These are phyloP conservation scores for Didymodactylos carnosus DNA, from an alignment of 2,888 invertebrate genomes.

Conservation along the genomic window DNA sequence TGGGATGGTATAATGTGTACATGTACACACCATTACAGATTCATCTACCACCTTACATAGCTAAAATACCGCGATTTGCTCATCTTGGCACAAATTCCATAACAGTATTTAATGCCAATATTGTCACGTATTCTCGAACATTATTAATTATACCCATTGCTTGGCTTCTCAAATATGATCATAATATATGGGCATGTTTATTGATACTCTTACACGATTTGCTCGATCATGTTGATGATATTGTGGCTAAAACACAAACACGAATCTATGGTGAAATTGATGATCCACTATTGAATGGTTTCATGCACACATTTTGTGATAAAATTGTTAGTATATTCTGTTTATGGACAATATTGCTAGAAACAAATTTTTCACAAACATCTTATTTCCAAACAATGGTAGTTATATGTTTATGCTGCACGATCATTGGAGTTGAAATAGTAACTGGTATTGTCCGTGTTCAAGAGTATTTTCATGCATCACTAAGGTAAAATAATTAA, in stretches of 20 bases:
- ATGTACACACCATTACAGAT: conserved; percentile 23
- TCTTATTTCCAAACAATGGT: conserved; percentile 17
- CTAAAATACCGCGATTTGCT: conserved; percentile 20
- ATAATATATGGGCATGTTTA: conserved; percentile 19
- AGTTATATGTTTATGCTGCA: conserved; percentile 18
- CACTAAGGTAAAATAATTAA: not conserved
- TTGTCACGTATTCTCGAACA: conserved; percentile 23
- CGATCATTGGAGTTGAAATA: conserved; percentile 23
- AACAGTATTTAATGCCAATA: conserved; percentile 25
- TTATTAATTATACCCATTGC: conserved; percentile 23
- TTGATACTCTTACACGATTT: conserved; percentile 23
- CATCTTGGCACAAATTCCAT: conserved; percentile 16
- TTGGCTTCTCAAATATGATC: conserved; percentile 21
- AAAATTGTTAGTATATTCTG: conserved; percentile 25
- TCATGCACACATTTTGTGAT: conserved; percentile 28
- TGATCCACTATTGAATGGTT: conserved; percentile 24
- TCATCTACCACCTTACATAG: conserved; percentile 20
- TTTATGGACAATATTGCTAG: conserved; percentile 23
- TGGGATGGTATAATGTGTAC: conserved; percentile 20
- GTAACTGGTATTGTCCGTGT: conserved; percentile 24
- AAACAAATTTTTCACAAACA: conserved; percentile 21
- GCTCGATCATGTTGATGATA: conserved; percentile 26
- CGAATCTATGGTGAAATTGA: conserved; percentile 20
- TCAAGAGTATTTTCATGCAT: conserved; percentile 24
- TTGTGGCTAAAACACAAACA: conserved; percentile 25